phyloP scores from a whole-genome alignment of 2,888 invertebrate genomes.

The Pandemis corylana region DNA sequence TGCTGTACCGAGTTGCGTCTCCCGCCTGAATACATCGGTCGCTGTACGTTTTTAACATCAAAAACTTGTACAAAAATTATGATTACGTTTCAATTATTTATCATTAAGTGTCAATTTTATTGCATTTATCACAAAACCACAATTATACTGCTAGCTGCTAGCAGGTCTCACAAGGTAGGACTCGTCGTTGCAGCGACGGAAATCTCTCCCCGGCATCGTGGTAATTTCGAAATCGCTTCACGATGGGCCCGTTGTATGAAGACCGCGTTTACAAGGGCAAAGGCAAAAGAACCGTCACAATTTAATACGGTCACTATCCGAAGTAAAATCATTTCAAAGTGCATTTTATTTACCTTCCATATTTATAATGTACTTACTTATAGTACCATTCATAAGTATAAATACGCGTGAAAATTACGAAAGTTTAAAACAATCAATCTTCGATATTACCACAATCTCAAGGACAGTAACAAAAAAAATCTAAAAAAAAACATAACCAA shows the following conservation, averaged over 20 bases:
- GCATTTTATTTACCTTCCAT: constrained; percentile 3
- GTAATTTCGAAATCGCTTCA: constrained; percentile 57
- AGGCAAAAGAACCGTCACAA: background rate
- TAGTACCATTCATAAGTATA: background rate
- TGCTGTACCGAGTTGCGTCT: constrained; percentile 73
- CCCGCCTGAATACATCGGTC: constrained; percentile 53
- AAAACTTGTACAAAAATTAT: constrained; percentile 79
- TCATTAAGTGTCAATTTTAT: constrained; percentile 78
- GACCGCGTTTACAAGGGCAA: constrained; percentile 14
- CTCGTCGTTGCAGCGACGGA: constrained; percentile 63
- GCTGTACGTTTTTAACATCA: constrained; percentile 57
- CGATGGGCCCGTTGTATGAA: constrained; percentile 30
- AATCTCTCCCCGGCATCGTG: constrained; percentile 63
- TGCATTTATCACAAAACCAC: constrained; percentile 82
- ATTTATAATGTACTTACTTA: background rate
- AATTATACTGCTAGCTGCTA: constrained; percentile 82
- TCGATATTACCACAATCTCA: constrained; percentile 56
- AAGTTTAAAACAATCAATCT: constrained; percentile 45
- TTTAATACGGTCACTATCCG: constrained; percentile 45
- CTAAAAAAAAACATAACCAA: constrained; percentile 67
- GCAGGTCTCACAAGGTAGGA: constrained; percentile 72
- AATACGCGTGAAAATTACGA: background rate
- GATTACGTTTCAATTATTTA: constrained; percentile 65
- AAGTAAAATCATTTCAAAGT: background rate
- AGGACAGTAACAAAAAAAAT: constrained; percentile 65